Percentiles rank a stretch among this genome's conserved stretches.
These are phyloP conservation scores for Agrotis clavis DNA, from an alignment of 2,888 invertebrate genomes.

Conservation along the genomic window DNA sequence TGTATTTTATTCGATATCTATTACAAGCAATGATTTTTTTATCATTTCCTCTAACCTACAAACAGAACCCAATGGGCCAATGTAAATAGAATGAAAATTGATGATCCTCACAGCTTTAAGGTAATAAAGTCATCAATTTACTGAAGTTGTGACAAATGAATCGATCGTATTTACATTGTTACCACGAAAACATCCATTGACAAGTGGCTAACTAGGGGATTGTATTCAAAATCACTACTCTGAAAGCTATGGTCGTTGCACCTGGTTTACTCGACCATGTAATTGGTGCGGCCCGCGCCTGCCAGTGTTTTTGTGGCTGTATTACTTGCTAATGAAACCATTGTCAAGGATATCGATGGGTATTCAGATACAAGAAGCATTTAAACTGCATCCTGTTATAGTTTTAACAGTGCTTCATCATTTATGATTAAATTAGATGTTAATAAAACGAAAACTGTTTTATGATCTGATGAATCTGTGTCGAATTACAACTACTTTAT, in stretches of 20 bases:
- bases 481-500: conserved; percentile 13
- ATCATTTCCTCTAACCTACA: neutral
- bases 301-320: conserved; percentile 64
- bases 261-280: conserved; percentile 80
- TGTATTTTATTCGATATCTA: conserved; percentile 20
- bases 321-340: conserved; percentile 65
- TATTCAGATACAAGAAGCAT: conserved; percentile 9
- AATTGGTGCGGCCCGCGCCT: conserved; percentile 74
- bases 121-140: conserved; percentile 66
- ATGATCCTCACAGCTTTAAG: conserved; percentile 35
- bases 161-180: conserved; percentile 55
- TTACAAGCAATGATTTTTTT: conserved; percentile 2
- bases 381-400: conserved; percentile 30
- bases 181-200: conserved; percentile 68
- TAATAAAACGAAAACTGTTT: neutral
- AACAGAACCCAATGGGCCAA: neutral
- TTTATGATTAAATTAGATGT: neutral
- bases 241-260: conserved; percentile 76
- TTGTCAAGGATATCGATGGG: conserved; percentile 56
- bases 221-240: conserved; percentile 75
- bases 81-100: neutral
- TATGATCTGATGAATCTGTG: conserved; percentile 23
- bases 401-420: conserved; percentile 7
- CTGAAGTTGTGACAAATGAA: conserved; percentile 53
- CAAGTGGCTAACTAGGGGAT: conserved; percentile 75